These are phyloP conservation scores for Cantharis rustica DNA, from an alignment of 2,888 invertebrate genomes.

Conservation along the genomic window DNA sequence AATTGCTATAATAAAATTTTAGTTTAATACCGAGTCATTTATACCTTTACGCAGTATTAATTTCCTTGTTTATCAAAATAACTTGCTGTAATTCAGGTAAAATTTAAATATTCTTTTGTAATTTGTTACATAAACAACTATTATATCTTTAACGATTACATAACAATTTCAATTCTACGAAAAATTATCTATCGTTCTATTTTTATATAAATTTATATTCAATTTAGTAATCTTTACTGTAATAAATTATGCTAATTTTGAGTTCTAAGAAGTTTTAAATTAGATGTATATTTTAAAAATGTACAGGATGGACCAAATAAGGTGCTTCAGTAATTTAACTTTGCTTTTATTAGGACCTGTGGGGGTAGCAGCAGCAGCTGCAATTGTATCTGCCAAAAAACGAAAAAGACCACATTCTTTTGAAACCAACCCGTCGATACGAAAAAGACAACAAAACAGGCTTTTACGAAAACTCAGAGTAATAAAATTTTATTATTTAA, in stretches of 20 bases:
- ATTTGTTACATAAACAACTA: neutral
- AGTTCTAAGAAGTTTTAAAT: neutral
- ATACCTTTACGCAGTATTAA: too few relatives aligned
- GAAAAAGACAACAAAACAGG: conserved; percentile 94
- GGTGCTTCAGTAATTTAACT: too few relatives aligned
- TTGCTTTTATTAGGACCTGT: conserved; percentile 72
- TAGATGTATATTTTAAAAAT: neutral
- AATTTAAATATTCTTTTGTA: too few relatives aligned
- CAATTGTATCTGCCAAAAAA: conserved; percentile 94
- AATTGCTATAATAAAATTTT: too few relatives aligned
- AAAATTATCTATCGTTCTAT: too few relatives aligned
- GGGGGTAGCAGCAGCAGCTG: conserved; percentile 95
- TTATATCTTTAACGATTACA: neutral
- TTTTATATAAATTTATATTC: neutral
- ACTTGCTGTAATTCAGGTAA: too few relatives aligned
- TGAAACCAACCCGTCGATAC: conserved; percentile 95
- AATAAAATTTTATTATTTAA: conserved; percentile 45
- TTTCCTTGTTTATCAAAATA: too few relatives aligned
- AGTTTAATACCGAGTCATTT: too few relatives aligned
- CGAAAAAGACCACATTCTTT: conserved; percentile 94
- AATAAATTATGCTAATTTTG: neutral
- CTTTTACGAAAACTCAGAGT: conserved; percentile 84
- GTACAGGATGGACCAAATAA: neutral
- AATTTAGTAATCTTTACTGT: neutral
- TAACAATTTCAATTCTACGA: too few relatives aligned